These are phyloP conservation scores for Drosophila obscura DNA, from an alignment of 1,140 invertebrate genomes.

Conservation along the genomic window DNA sequence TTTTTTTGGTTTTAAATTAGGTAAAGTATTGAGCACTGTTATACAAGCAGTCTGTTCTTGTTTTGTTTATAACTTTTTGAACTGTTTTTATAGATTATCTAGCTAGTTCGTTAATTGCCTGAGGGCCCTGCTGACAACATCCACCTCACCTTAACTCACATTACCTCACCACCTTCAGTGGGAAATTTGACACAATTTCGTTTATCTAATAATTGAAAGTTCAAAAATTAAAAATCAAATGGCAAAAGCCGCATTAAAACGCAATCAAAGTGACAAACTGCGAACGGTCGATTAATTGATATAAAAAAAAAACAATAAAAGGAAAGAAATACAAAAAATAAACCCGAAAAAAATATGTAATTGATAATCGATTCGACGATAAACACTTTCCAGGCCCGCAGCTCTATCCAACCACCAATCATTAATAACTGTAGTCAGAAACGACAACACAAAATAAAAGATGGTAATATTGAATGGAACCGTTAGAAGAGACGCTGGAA, in stretches of 20 bases:
- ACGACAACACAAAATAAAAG: conserved; percentile 27
- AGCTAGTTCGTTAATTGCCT: too few relatives aligned
- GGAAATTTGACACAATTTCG: conserved; percentile 39
- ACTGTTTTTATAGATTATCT: too few relatives aligned
- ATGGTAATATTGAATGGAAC: conserved; percentile 21
- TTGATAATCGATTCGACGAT: conserved; percentile 64
- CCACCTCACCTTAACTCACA: background rate
- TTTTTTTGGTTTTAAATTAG: too few relatives aligned
- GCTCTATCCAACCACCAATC: conserved; percentile 37
- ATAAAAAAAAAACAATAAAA: conserved; percentile 8
- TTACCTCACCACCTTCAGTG: conserved; percentile 34
- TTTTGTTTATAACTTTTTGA: too few relatives aligned
- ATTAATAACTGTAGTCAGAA: conserved; percentile 49
- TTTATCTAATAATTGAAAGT: conserved; percentile 65
- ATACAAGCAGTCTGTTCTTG: too few relatives aligned
- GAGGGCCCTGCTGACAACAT: background rate
- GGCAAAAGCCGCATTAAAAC: conserved; percentile 50
- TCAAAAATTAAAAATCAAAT: conserved; percentile 7
- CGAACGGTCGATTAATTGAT: conserved; percentile 57
- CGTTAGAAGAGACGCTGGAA: conserved; percentile 45
- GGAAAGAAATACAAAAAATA: conserved; percentile 15
- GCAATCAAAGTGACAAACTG: conserved; percentile 68
- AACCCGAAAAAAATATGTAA: conserved; percentile 39
- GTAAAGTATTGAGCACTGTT: too few relatives aligned
- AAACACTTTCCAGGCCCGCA: conserved; percentile 57